These are phyloP conservation scores for Megaleporinus macrocephalus DNA, from an alignment of 2,113 vertebrate genomes.

Conservation along the genomic window DNA sequence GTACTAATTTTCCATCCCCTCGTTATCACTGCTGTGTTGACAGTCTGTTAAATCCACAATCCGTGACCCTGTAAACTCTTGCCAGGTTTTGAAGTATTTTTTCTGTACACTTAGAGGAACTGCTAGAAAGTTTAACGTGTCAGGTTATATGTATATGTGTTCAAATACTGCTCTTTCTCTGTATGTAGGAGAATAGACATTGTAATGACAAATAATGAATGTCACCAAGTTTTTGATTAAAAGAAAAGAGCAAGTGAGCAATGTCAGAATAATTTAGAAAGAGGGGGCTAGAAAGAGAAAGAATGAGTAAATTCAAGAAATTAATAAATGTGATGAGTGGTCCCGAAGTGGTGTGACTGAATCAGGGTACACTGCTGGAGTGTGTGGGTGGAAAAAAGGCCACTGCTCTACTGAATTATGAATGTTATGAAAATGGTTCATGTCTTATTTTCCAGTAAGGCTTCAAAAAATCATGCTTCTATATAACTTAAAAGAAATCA, in stretches of 20 bases:
- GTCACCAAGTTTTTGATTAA: background rate
- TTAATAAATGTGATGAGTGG: background rate
- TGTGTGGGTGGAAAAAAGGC: slow-evolving; percentile 7
- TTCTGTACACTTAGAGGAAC: background rate
- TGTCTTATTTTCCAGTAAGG: background rate
- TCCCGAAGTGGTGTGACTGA: too few species aligned
- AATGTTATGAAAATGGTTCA: background rate
- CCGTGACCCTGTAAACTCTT: background rate
- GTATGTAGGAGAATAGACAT: too few species aligned
- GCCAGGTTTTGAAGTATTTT: background rate
- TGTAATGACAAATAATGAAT: background rate
- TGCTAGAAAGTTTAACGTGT: background rate
- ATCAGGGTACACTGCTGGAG: background rate
- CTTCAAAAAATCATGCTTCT: background rate
- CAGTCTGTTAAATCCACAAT: background rate
- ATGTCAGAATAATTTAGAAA: background rate
- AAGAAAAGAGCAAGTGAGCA: too few species aligned
- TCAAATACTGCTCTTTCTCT: too few species aligned
- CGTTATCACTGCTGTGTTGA: background rate
- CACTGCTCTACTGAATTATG: slow-evolving; percentile 15
- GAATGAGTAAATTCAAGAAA: slow-evolving; percentile 42
- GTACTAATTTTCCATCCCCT: background rate
- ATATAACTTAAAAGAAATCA: too few species aligned
- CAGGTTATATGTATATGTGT: background rate
- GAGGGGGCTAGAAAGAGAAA: background rate